Evolutionary conservation across 2,113 vertebrate genomes (phyloP).

Genomic region (Corythoichthys intestinalis): DNA sequence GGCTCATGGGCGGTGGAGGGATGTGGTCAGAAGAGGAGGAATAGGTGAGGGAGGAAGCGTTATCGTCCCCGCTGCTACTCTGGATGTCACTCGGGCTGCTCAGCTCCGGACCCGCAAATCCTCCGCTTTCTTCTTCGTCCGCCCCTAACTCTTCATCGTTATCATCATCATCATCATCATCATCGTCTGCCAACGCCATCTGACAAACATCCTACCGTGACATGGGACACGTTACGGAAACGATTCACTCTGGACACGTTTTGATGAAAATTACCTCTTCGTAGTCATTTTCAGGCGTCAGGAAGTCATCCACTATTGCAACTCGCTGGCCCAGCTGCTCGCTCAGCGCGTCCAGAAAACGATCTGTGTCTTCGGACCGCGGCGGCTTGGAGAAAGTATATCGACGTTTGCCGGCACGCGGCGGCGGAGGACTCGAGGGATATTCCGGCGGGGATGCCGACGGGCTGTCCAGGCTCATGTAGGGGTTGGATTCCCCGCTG

Average conservation of each 20-base stretch:
- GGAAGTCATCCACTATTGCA: slow-evolving; percentile 86
- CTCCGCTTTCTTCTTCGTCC: slow-evolving; percentile 77
- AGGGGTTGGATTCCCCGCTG: slow-evolving; percentile 93
- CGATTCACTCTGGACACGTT: too few species aligned
- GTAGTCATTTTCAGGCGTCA: slow-evolving; percentile 91
- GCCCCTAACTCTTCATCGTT: slow-evolving; percentile 63
- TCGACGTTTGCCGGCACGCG: slow-evolving; percentile 77
- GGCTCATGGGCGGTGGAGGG: slow-evolving; percentile 83
- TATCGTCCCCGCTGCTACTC: slow-evolving; percentile 86
- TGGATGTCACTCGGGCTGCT: slow-evolving; percentile 89
- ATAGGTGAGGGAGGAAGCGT: slow-evolving; percentile 93
- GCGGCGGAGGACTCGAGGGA: slow-evolving; percentile 73
- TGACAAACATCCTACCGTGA: slow-evolving; percentile 74
- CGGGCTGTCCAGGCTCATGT: slow-evolving; percentile 92
- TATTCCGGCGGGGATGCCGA: slow-evolving; percentile 76
- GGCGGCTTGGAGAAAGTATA: slow-evolving; percentile 89
- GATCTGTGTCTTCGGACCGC: slow-evolving; percentile 84
- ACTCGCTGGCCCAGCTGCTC: slow-evolving; percentile 88
- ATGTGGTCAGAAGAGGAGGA: slow-evolving; percentile 91
- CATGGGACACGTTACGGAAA: neutral
- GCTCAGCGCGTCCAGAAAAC: slow-evolving; percentile 86
- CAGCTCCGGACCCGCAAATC: slow-evolving; percentile 81
- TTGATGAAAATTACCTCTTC: slow-evolving; percentile 80
- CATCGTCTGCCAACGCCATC: slow-evolving; percentile 94
- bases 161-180: slow-evolving; percentile 76